These are phyloP conservation scores for Sycophila texana DNA, from an alignment of 2,888 invertebrate genomes.

Conservation along the genomic window DNA sequence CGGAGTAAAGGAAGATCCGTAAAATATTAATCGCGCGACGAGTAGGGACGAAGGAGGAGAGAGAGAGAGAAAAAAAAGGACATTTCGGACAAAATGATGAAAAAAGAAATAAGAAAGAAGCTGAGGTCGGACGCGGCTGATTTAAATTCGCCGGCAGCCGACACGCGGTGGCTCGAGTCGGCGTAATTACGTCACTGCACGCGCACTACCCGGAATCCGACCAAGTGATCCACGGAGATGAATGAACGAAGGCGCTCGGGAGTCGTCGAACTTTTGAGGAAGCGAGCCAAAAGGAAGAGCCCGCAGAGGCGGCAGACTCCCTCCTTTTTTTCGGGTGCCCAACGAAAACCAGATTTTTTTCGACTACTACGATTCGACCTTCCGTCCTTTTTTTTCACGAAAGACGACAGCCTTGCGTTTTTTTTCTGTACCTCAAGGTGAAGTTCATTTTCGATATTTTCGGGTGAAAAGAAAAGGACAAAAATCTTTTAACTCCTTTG, in stretches of 20 bases:
- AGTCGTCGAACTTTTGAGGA: slow-evolving; percentile 56
- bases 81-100: neutral
- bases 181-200: slow-evolving; percentile 46
- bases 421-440: neutral
- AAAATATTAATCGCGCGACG: slow-evolving; percentile 16
- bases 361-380: neutral
- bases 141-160: slow-evolving; percentile 16
- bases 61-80: slow-evolving; percentile 29
- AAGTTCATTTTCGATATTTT: too few relatives aligned
- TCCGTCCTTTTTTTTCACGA: neutral
- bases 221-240: slow-evolving; percentile 38
- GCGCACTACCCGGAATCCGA: slow-evolving; percentile 35
- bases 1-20: neutral
- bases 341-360: neutral
- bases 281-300: slow-evolving; percentile 14
- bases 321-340: slow-evolving; percentile 1
- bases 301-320: neutral
- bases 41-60: slow-evolving; percentile 12
- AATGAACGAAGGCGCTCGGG: slow-evolving; percentile 34
- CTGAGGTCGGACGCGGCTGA: neutral
- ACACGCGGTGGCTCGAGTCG: neutral
- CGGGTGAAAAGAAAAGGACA: too few relatives aligned
- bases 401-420: neutral
- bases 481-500: too few relatives aligned
- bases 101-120: neutral